Evolutionary conservation across 2,797 vertebrate genomes (phyloP), one percentile per base, ranked within the genome.

Genomic region (Jordanella pulchra): DNA sequence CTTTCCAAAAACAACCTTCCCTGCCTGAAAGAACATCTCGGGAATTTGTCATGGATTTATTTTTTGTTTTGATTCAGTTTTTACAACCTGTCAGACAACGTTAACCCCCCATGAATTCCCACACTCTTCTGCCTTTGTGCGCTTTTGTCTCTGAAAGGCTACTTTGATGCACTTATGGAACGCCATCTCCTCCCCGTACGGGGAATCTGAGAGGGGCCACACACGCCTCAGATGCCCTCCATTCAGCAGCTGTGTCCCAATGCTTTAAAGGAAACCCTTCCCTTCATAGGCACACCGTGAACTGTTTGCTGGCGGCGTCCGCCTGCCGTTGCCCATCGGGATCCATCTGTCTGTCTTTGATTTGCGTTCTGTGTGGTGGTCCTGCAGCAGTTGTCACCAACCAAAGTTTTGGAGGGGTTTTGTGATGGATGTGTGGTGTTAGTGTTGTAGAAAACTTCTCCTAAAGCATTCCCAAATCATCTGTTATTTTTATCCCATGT

Each of bases 131-230:
- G 72, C 80, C 78, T 76, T 72, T 80, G 65, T 67, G 74, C 72
- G 71, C 72, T 74, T 82, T 78, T 81, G 72, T 85, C 73, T 82
- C 73, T 88, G 73, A 91, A 84, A 84, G 87, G 65, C 89, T 91
- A 92, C 90, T 92, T 91, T 91, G 86, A 91, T 91, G 86, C 86
- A 85, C 87, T 91, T 87, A 85, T 87, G 81, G 86, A 87, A 73
- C 47, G 28, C 51, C 64, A 80, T 50, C 67, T 42, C 48, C 51
- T 89, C 86, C 89, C 90, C 13, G 78, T 32, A 73, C 84, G 78
- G 88, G 85, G 85, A 91, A 60, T 47, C 68, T 78, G 84, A 82
- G 78, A 72, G 64, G 47, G 68, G 68, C 81, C 86, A 81, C 83
- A 82, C 82, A 39, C 60, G 47, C 65, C 81, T 76, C 75, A 2